Evolutionary conservation across 2,797 vertebrate species (phyloP).

Genomic region (Graptemys geographica): DNA sequence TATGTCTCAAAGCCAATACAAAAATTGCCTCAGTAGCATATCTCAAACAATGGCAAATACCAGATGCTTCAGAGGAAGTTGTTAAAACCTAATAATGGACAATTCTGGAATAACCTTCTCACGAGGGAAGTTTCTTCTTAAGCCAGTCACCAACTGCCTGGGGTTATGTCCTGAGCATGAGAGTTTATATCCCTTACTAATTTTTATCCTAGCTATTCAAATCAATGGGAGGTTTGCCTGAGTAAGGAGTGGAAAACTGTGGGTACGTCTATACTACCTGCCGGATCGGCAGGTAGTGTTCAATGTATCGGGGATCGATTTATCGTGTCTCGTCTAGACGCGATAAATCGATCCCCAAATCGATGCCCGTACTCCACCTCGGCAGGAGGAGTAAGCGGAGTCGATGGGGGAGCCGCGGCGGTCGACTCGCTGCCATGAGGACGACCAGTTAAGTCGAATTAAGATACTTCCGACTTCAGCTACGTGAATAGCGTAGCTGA

Average conservation of each 20-base stretch:
- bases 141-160: not conserved
- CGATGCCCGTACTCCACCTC: too few species aligned
- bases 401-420: too few species aligned
- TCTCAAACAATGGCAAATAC: not conserved
- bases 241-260: not conserved
- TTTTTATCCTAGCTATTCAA: not conserved
- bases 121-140: not conserved
- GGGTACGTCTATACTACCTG: too few species aligned
- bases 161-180: not conserved
- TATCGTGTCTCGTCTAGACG: too few species aligned
- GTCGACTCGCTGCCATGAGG: too few species aligned
- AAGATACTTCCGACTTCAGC: too few species aligned
- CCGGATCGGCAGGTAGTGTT: too few species aligned
- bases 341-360: too few species aligned
- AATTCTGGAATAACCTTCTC: not conserved
- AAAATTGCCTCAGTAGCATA: not conserved
- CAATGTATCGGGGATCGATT: too few species aligned
- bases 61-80: not conserved
- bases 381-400: too few species aligned
- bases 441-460: too few species aligned
- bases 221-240: not conserved
- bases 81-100: not conserved
- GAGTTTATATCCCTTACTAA: not conserved
- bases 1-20: not conserved
- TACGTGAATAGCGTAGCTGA: too few species aligned